A percentile compares a stretch with the other conserved stretches of the same genome.
phyloP scores from a whole-genome alignment of 2,113 vertebrate species.

The Callaeas wilsoni region DNA sequence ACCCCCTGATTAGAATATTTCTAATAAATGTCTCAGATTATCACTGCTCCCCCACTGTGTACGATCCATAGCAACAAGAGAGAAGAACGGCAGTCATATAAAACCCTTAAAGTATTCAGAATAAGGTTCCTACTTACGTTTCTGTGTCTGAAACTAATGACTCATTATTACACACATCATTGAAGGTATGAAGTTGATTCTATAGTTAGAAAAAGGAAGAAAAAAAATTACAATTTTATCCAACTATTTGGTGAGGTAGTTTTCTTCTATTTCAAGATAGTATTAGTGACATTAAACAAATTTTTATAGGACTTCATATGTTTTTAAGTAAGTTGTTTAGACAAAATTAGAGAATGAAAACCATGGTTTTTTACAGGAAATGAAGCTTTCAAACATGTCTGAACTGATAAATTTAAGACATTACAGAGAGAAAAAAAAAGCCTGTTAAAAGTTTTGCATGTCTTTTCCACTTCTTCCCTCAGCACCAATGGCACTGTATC shows the following conservation, averaged over 20 bases:
- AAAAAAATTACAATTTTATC: conserved; percentile 8
- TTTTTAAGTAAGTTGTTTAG: not conserved
- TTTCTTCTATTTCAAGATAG: not conserved
- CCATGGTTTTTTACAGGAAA: not conserved
- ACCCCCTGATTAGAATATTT: not conserved
- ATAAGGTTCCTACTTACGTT: conserved; percentile 84
- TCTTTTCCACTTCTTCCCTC: not conserved
- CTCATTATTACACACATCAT: conserved; percentile 99
- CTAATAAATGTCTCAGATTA: not conserved
- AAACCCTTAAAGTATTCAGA: not conserved
- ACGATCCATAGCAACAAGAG: not conserved
- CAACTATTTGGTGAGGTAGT: not conserved
- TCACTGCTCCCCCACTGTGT: not conserved
- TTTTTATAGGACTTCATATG: not conserved
- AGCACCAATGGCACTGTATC: not conserved
- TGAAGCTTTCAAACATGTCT: not conserved
- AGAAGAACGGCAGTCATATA: not conserved
- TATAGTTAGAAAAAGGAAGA: conserved; percentile 69
- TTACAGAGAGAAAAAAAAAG: not conserved
- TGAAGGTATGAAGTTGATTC: conserved; percentile 99
- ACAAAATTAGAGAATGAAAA: not conserved
- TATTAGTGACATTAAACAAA: not conserved
- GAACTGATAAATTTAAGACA: not conserved
- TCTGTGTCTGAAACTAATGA: conserved; percentile 98
- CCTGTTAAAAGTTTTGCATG: not conserved